Evolutionary conservation across 2,113 vertebrate genomes (phyloP).

Genomic region (Gallinago paraguaiae): DNA sequence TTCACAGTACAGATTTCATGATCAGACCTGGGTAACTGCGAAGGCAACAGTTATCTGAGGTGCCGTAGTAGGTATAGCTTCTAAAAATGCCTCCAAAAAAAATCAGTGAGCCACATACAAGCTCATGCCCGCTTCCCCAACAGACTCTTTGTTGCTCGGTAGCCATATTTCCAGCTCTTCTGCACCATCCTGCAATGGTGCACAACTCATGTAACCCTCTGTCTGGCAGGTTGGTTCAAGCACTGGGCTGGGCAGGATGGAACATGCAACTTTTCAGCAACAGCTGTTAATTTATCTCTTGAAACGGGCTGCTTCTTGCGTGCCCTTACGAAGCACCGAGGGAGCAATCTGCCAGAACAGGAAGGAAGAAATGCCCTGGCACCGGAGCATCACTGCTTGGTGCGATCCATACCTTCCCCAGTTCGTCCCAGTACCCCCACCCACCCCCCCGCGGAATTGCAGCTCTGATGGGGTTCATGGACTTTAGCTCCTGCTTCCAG

Average conservation of each 20-base stretch:
- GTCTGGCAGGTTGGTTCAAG: not conserved
- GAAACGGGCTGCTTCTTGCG: not conserved
- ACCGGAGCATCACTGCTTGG: not conserved
- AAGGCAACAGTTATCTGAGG: not conserved
- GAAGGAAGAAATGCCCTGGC: not conserved
- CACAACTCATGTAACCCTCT: not conserved
- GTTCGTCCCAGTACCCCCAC: not conserved
- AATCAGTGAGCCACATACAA: fast-evolving
- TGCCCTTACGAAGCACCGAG: not conserved
- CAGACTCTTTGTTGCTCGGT: not conserved
- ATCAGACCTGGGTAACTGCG: not conserved
- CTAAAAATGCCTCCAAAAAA: not conserved
- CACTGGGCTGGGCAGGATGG: not conserved
- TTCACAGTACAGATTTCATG: not conserved
- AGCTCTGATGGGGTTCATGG: fast-evolving
- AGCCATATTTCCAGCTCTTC: not conserved
- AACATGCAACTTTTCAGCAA: not conserved
- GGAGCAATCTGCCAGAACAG: not conserved
- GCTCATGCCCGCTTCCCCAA: not conserved
- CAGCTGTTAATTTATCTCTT: not conserved
- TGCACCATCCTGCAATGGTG: fast-evolving
- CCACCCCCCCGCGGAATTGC: fast-evolving
- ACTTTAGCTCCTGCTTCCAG: not conserved
- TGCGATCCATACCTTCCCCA: fast-evolving
- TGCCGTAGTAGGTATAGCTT: not conserved